Percentiles rank a stretch among this genome's conserved stretches.
Evolutionary conservation across 1,140 invertebrate genomes (phyloP).

Genomic region (Aphaenogaster floridana): DNA sequence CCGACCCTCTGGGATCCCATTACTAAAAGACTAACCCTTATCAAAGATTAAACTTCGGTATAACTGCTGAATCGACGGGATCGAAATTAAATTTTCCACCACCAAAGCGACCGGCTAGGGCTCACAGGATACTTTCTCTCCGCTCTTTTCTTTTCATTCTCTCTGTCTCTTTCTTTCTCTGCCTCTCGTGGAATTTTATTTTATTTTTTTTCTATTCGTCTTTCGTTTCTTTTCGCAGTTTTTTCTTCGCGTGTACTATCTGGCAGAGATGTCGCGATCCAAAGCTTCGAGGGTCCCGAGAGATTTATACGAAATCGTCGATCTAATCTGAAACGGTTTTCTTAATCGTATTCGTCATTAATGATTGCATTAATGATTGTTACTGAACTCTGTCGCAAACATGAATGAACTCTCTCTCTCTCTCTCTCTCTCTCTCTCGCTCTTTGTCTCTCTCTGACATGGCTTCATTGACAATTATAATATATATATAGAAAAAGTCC

Average conservation of each 20-base stretch:
- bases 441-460: too few species aligned
- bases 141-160: constrained; percentile 71
- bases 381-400: neutral
- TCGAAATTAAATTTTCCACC: constrained; percentile 89
- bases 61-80: constrained; percentile 88
- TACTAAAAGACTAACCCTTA: constrained; percentile 88
- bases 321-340: constrained; percentile 24
- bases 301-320: constrained; percentile 8
- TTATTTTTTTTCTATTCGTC: constrained; percentile 31
- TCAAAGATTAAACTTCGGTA: constrained; percentile 89
- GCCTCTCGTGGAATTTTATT: constrained; percentile 45
- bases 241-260: constrained; percentile 21
- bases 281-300: neutral
- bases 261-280: constrained; percentile 8
- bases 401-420: neutral
- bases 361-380: neutral
- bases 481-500: neutral
- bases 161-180: constrained; percentile 63
- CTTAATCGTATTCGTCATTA: constrained; percentile 2
- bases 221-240: constrained; percentile 13
- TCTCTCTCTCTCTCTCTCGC: too few species aligned
- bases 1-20: constrained; percentile 84
- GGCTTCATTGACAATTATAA: neutral
- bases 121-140: constrained; percentile 75
- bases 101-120: constrained; percentile 69